Percentiles rank a stretch among this genome's conserved stretches.
Evolutionary conservation across 1,140 invertebrate genomes (phyloP).

Genomic region (Papilio machaon): DNA sequence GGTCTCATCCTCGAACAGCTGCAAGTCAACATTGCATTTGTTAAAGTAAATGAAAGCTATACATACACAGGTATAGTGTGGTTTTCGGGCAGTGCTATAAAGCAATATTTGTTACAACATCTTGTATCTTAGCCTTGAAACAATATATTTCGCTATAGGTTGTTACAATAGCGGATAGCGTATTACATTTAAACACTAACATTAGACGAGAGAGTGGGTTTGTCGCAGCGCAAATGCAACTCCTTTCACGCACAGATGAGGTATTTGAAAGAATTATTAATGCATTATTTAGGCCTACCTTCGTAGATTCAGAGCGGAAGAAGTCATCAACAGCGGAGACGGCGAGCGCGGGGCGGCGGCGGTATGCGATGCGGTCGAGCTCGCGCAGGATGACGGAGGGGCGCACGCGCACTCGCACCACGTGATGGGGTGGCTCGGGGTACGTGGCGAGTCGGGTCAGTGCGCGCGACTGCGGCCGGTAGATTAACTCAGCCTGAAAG

Average conservation of each 20-base stretch:
- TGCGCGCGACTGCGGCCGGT: constrained; percentile 69
- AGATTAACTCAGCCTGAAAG: constrained; percentile 72
- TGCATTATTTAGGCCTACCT: constrained; percentile 80
- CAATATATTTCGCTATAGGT: no score
- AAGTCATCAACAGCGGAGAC: constrained; percentile 87
- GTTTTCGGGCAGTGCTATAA: no score
- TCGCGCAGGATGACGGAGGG: constrained; percentile 87
- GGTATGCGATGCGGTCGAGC: constrained; percentile 87
- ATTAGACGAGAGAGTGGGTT: no score
- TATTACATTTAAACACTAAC: no score
- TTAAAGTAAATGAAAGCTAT: not conserved
- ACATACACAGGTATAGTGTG: not conserved
- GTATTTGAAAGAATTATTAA: not conserved
- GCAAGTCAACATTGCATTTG: constrained; percentile 45
- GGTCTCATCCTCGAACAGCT: constrained; percentile 92
- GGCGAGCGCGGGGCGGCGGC: constrained; percentile 84
- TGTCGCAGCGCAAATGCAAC: no score
- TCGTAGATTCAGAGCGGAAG: constrained; percentile 87
- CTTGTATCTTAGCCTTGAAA: no score
- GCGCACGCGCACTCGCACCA: constrained; percentile 84
- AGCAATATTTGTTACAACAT: no score
- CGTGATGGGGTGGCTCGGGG: constrained; percentile 83
- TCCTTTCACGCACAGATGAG: no score
- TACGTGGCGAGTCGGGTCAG: constrained; percentile 84
- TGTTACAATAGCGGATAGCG: no score